Evolutionary conservation across 2,888 invertebrate genomes (phyloP).

Genomic region (Empis livida): DNA sequence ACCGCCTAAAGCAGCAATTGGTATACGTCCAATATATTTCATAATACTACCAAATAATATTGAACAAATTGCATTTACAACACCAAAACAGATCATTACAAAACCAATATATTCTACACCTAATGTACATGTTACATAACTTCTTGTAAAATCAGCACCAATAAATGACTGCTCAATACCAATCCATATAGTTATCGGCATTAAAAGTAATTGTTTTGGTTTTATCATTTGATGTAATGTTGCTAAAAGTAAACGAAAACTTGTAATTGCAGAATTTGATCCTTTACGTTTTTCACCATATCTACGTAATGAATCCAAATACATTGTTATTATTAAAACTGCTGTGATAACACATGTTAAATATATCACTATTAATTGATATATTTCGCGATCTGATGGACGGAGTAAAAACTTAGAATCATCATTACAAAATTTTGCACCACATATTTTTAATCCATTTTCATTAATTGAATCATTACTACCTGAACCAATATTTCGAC

Average conservation of each 20-base stretch:
- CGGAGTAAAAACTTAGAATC: constrained; percentile 60
- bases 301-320: constrained; percentile 82
- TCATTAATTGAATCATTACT: no score
- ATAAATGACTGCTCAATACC: constrained; percentile 97
- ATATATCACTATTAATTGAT: constrained; percentile 80
- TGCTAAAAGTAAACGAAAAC: constrained; percentile 70
- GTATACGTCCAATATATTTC: constrained; percentile 81
- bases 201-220: constrained; percentile 81
- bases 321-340: constrained; percentile 70
- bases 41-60: constrained; percentile 81
- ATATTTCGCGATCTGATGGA: constrained; percentile 75
- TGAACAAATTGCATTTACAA: constrained; percentile 85
- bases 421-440: constrained; percentile 70
- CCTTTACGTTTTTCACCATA: constrained; percentile 76
- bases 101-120: constrained; percentile 90
- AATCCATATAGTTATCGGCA: constrained; percentile 91
- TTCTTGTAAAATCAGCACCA: constrained; percentile 73
- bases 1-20: constrained; percentile 53
- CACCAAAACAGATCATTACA: constrained; percentile 95
- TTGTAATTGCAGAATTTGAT: constrained; percentile 54
- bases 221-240: constrained; percentile 84
- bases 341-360: constrained; percentile 75
- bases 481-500: no score
- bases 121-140: constrained; percentile 73
- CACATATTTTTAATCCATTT: constrained; percentile 48